These are phyloP conservation scores for Dufourea novaeangliae DNA, from an alignment of 1,140 invertebrate species.

Conservation along the genomic window DNA sequence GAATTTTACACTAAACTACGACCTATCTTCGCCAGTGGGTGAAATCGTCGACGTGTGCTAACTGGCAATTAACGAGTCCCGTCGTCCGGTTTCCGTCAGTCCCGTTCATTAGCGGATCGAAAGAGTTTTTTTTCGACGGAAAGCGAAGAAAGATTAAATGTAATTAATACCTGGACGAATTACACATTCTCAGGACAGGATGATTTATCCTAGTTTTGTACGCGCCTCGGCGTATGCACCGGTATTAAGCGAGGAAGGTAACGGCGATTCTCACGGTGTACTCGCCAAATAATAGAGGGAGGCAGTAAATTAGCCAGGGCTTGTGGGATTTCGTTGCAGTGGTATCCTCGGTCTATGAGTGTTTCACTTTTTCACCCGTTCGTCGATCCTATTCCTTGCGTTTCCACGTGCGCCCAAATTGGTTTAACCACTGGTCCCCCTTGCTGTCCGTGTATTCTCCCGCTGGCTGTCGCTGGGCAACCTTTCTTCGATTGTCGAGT, in stretches of 20 bases:
- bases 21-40: not conserved
- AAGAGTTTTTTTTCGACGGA: not conserved
- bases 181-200: slow-evolving; percentile 14
- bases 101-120: not conserved
- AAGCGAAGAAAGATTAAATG: slow-evolving; percentile 28
- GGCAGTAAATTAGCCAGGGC: slow-evolving; percentile 30
- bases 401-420: not conserved
- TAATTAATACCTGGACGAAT: slow-evolving; percentile 47
- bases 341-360: not conserved
- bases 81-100: not conserved
- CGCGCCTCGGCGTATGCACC: slow-evolving; percentile 4
- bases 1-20: no score
- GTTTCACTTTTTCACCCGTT: slow-evolving; percentile 6
- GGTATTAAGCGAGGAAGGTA: slow-evolving; percentile 37
- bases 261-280: slow-evolving; percentile 37
- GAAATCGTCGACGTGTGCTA: not conserved
- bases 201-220: slow-evolving; percentile 46
- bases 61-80: not conserved
- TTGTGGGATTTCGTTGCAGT: slow-evolving; percentile 16
- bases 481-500: not conserved
- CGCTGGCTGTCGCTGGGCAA: not conserved
- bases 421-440: not conserved
- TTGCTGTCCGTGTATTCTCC: slow-evolving; percentile 3
- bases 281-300: slow-evolving; percentile 44
- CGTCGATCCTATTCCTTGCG: no score